A percentile compares a stretch with the other conserved stretches of the same genome.
These are phyloP conservation scores for Rotaria magnacalcarata DNA, from an alignment of 2,888 invertebrate genomes.

Conservation along the genomic window DNA sequence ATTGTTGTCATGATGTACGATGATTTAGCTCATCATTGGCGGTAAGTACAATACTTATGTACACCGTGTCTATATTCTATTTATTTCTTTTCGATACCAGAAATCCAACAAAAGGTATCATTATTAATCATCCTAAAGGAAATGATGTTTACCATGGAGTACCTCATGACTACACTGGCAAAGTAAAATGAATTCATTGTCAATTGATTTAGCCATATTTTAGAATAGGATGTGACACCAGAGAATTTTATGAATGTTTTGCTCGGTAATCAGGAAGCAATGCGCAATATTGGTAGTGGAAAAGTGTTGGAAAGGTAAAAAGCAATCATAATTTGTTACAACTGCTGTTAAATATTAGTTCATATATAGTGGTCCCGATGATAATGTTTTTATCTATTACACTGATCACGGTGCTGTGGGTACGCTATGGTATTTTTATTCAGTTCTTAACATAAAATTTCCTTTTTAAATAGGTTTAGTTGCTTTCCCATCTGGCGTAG, in stretches of 20 bases:
- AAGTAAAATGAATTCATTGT: slow-evolving; percentile 53
- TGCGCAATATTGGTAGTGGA: slow-evolving; percentile 61
- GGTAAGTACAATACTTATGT: slow-evolving; percentile 52
- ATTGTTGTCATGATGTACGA: slow-evolving; percentile 67
- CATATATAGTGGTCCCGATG: slow-evolving; percentile 62
- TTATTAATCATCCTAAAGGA: slow-evolving; percentile 65
- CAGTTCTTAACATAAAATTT: no score
- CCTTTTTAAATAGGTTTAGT: slow-evolving; percentile 59
- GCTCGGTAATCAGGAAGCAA: slow-evolving; percentile 60
- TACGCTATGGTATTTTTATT: no score
- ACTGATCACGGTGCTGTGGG: slow-evolving; percentile 65
- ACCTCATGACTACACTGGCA: slow-evolving; percentile 63
- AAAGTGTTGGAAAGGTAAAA: slow-evolving; percentile 58
- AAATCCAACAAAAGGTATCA: slow-evolving; percentile 64
- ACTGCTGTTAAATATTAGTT: no score
- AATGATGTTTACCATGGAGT: slow-evolving; percentile 64
- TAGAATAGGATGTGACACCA: slow-evolving; percentile 62
- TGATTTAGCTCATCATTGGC: slow-evolving; percentile 63
- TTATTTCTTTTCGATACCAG: slow-evolving; percentile 52
- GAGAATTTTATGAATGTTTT: slow-evolving; percentile 64
- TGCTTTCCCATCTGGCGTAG: slow-evolving; percentile 60
- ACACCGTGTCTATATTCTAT: no score
- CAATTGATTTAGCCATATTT: slow-evolving; percentile 39
- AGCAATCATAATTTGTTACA: no score
- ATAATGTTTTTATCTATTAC: slow-evolving; percentile 66